Base-by-base conservation (phyloP, 2,113 vertebrate species). In the Solea solea region DNA sequence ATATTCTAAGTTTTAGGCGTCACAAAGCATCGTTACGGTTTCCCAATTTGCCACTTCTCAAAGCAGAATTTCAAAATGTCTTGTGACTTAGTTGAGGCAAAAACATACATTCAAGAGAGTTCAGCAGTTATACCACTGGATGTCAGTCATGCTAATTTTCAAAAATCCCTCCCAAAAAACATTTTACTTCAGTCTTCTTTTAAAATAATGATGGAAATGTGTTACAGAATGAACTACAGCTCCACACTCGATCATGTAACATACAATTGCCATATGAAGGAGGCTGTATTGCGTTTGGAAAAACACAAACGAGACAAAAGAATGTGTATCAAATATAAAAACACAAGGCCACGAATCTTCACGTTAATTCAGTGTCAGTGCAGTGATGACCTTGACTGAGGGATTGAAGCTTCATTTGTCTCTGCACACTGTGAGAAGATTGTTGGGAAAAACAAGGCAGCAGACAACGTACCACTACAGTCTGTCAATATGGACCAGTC, bases 381-480 rank as follows among this genome's bases (percentile, higher is more conserved):
- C 27, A 55, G 27, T 60, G 41, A 65, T 34, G n/a, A 71, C 60
- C 45, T 71, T 52, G 21, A 78, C 76, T 89, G 21, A 74, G 72
- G 76, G 80, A 86, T 81, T 60, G 9, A 74, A 64, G 63, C 41
- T 41, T 73, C n/a, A 59, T 49, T 3, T 66, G 42, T 61, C 5
- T 27, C 25, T 39, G 44, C 46, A 62, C 74, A 69, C 54, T 71
- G 58, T 39, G 48, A 64, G 14, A 48, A 5, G 9, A 54, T 54
- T 71, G 58, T 75, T 66, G 55, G 14, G 50, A 52, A 60, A 63
- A 12, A n/a, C 45, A 74, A 54, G 39, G 11, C 16, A 59, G 48
- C 42, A 63, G 72, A 49, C 41, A 21, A 21, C 73, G 59, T 27
- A 72, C 70, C 70, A 76, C 65, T 75, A 49, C 44, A 59, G 21